Evolutionary conservation across 2,113 vertebrate genomes (phyloP).

Genomic region (Mastomys coucha): DNA sequence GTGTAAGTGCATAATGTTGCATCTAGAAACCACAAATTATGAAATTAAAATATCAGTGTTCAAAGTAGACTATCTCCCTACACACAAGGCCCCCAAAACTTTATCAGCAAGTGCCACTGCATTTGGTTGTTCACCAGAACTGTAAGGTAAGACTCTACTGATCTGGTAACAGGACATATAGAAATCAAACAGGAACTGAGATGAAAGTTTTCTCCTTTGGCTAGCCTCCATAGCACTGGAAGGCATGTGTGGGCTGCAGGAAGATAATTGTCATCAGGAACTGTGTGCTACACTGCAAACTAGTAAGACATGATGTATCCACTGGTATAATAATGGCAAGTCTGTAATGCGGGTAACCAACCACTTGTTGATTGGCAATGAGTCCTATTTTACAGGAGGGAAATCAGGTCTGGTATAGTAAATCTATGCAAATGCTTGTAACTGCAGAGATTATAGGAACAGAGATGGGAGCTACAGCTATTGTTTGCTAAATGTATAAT

Average conservation of each 20-base stretch:
- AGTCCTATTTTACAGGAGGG: background rate
- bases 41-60: background rate
- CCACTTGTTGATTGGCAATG: background rate
- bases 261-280: background rate
- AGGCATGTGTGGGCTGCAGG: background rate
- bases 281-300: background rate
- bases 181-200: background rate
- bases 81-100: background rate
- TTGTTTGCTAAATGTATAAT: background rate
- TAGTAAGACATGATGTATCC: background rate
- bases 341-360: background rate
- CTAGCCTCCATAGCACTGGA: background rate
- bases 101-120: background rate
- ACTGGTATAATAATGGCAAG: background rate
- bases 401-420: background rate
- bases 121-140: background rate
- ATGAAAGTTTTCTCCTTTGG: background rate
- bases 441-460: background rate
- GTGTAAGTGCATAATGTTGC: background rate
- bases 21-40: background rate
- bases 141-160: background rate
- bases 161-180: background rate
- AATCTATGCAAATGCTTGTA: background rate
- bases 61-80: background rate
- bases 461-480: background rate